A percentile compares a stretch with the other conserved stretches of the same genome.
These are phyloP conservation scores for Shargacucullia verbasci DNA, from an alignment of 2,888 invertebrate genomes.

Conservation along the genomic window DNA sequence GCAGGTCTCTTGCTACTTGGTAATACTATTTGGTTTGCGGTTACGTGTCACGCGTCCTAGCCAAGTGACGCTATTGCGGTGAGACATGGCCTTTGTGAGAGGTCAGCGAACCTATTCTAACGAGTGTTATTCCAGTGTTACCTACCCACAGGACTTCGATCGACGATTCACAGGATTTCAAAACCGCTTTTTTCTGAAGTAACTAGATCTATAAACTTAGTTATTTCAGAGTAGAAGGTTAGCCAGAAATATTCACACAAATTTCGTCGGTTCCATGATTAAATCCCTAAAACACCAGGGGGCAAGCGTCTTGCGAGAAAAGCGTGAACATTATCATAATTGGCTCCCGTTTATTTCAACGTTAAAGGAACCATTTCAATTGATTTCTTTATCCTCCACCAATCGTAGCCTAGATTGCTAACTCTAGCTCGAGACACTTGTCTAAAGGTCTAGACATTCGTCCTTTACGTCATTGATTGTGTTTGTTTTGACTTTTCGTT, in stretches of 20 bases:
- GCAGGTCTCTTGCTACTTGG: conserved; percentile 2
- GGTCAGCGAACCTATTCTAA: conserved; percentile 29
- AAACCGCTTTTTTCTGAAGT: too few relatives aligned
- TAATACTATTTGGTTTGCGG: conserved; percentile 36
- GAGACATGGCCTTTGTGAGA: conserved; percentile 23
- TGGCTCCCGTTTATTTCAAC: too few relatives aligned
- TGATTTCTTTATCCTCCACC: background rate
- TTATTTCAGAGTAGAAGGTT: too few relatives aligned
- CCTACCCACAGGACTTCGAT: conserved; percentile 5
- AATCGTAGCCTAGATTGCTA: conserved; percentile 11
- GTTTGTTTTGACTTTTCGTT: conserved; percentile 33
- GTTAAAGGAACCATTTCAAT: too few relatives aligned
- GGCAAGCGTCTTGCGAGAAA: too few relatives aligned
- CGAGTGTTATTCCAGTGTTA: conserved; percentile 4
- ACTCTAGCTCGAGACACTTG: conserved; percentile 11
- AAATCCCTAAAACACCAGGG: too few relatives aligned
- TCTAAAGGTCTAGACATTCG: conserved; percentile 39
- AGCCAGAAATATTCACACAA: too few relatives aligned
- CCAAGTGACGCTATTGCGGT: conserved; percentile 31
- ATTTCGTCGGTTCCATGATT: too few relatives aligned
- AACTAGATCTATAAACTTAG: too few relatives aligned
- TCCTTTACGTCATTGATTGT: conserved; percentile 32
- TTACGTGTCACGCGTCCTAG: conserved; percentile 37
- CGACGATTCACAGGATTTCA: too few relatives aligned
- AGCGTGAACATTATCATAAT: too few relatives aligned